These are phyloP conservation scores for Boulengeromyrus knoepffleri DNA, from an alignment of 2,113 vertebrate species.

Conservation along the genomic window DNA sequence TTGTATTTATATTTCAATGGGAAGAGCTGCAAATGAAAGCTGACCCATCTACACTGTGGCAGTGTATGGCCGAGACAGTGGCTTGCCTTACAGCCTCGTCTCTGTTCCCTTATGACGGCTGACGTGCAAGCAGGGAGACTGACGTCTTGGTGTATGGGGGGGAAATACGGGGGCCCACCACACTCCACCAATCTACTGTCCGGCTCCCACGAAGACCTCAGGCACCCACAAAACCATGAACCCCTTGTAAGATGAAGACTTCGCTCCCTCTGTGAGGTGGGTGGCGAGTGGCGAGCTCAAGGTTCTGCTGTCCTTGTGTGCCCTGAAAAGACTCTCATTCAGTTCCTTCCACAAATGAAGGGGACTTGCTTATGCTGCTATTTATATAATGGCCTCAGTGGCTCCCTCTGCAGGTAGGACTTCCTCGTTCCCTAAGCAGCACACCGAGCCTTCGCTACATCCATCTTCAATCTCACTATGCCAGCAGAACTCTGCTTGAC, in stretches of 20 bases:
- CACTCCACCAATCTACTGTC: neutral
- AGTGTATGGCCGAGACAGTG: neutral
- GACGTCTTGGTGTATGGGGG: neutral
- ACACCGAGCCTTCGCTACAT: neutral
- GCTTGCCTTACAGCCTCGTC: neutral
- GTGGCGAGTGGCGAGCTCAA: too few species aligned
- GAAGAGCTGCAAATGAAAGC: neutral
- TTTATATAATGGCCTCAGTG: slow-evolving; percentile 52
- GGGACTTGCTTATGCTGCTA: slow-evolving; percentile 49
- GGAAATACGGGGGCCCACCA: neutral
- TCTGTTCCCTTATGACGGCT: neutral
- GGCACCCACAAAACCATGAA: neutral
- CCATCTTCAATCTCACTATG: neutral
- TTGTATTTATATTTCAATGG: neutral
- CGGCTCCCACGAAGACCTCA: neutral
- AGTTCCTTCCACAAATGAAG: neutral
- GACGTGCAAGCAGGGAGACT: neutral
- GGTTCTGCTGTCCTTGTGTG: neutral
- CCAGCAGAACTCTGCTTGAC: neutral
- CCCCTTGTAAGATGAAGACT: neutral
- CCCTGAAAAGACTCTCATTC: neutral
- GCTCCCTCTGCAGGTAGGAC: slow-evolving; percentile 53
- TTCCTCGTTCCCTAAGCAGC: slow-evolving; percentile 33
- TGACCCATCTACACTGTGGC: neutral
- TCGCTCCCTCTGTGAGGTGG: too few species aligned